Evolutionary conservation across 2,113 vertebrate species (phyloP), one percentile per base, ranked within the genome.

Genomic region (Paramisgurnus dabryanus): DNA sequence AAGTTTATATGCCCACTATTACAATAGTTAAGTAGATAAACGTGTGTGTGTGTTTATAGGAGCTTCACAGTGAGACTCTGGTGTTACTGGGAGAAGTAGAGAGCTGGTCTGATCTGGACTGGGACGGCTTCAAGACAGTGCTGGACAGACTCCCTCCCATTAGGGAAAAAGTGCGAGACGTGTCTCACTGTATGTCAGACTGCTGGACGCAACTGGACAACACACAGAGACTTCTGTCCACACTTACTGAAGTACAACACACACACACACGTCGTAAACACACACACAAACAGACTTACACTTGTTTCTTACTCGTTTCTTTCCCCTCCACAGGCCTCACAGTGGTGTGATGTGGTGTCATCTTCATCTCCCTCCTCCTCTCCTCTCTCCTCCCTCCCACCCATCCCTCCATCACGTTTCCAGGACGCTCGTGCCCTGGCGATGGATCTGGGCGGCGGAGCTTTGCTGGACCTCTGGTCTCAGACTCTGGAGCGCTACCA

Each of bases 361-460:
- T 90, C 79, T 76, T 87, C 89, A 27, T 79, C 88, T 0, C 79
- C 85, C 0, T 69, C 84, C 18, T 79, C 90, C 65, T 91, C 90
- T 17, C 89, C 91, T 4, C 87, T 91, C 0, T 85, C 89, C 81
- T 93, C 90, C 72, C 92, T 81, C 34, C 93, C 94, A 6, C 90
- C 93, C 4, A 94, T 92, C 85, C 94, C 67, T 1, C 93, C 93
- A 0, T 93, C 95, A 10, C 92, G 94, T 18, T 96, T 96, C 89
- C 94, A 95, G 88, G 95, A 96, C 11, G 95, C 94, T 53, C 91
- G 93, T 0, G 93, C 93, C 7, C 86, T 95, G 58, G 95, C 95
- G 0, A 82, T 95, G 34, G 95, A 95, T 85, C 89, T 96, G 41
- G 95, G 94, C 0, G 94, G 92, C 0, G 93, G 93, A 0, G 83